Conservation (phyloP, 2,888 invertebrate species). For the Torymus texanus region DNA sequence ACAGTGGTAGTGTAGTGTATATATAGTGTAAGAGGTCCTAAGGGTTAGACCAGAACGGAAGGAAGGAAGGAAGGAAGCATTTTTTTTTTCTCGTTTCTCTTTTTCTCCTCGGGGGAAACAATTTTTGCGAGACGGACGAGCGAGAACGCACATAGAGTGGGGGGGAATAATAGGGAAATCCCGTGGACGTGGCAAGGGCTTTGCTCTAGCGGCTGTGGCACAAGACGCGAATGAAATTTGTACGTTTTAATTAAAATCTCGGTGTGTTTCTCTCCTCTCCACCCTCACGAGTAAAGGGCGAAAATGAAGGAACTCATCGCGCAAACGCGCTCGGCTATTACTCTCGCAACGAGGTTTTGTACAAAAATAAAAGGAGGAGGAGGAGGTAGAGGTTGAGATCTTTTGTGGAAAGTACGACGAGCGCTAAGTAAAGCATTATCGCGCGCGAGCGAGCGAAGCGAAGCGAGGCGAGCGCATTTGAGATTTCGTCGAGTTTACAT, state of each 20-base stretch:
- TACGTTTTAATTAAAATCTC: slow-evolving; percentile 50
- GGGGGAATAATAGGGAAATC: slow-evolving; percentile 6
- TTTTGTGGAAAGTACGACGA: slow-evolving; percentile 24
- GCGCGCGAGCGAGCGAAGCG: slow-evolving; percentile 1
- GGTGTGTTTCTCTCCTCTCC: slow-evolving; percentile 18
- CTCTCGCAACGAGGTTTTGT: slow-evolving; percentile 17
- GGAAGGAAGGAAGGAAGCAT: slow-evolving; percentile 3
- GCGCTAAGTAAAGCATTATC: slow-evolving; percentile 37
- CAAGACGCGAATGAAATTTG: slow-evolving; percentile 44
- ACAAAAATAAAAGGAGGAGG: slow-evolving; percentile 2
- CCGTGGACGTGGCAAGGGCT: background rate
- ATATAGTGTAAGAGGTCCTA: slow-evolving; percentile 13
- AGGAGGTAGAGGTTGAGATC: background rate
- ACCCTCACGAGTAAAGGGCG: background rate
- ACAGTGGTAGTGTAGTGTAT: slow-evolving; percentile 17
- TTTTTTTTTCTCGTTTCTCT: background rate
- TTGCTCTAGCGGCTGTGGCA: background rate
- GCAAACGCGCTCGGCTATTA: slow-evolving; percentile 6
- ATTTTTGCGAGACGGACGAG: slow-evolving; percentile 12
- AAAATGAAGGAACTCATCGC: slow-evolving; percentile 6
- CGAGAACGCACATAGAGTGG: too few relatives aligned
- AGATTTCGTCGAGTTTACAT: slow-evolving; percentile 31
- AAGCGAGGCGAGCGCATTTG: background rate
- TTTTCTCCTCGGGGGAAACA: slow-evolving; percentile 14
- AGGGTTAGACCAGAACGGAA: background rate